Percentiles rank a stretch among this genome's conserved stretches.
Evolutionary conservation across 2,113 vertebrate species (phyloP).

Genomic region (Mormyrus iriodes): DNA sequence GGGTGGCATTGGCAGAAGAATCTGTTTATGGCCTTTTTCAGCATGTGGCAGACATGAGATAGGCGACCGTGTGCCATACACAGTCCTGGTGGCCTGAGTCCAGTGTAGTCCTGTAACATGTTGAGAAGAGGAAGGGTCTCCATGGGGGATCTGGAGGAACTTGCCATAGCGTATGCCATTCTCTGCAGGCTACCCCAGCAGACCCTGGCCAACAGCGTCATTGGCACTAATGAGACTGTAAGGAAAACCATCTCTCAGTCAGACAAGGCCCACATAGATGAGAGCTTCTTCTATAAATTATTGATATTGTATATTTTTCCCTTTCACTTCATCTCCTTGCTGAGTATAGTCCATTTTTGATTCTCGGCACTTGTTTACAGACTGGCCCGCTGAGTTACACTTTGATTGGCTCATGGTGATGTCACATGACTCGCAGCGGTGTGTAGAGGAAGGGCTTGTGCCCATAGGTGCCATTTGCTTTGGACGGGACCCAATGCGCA

Average conservation of each 20-base stretch:
- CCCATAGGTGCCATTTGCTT: background rate
- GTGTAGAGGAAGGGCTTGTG: background rate
- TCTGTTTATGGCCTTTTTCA: background rate
- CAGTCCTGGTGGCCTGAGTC: background rate
- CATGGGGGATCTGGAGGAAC: background rate
- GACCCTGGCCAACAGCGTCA: background rate
- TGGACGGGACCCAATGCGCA: background rate
- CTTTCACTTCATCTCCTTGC: background rate
- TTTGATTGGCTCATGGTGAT: background rate
- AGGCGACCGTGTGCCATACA: background rate
- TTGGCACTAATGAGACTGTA: background rate
- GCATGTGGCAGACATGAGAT: background rate
- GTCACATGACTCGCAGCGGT: background rate
- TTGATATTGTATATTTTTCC: background rate
- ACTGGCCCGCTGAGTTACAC: background rate
- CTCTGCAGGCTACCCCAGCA: background rate
- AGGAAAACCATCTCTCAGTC: background rate
- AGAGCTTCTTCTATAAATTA: background rate
- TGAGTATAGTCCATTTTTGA: background rate
- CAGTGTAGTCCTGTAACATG: background rate
- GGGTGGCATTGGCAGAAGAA: background rate
- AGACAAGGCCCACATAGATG: background rate
- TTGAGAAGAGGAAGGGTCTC: background rate
- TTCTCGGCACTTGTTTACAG: conserved; percentile 3
- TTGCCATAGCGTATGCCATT: background rate